A percentile compares a stretch with the other conserved stretches of the same genome.
phyloP scores from a whole-genome alignment of 1,140 invertebrate species.

The Drosophila bocki region DNA sequence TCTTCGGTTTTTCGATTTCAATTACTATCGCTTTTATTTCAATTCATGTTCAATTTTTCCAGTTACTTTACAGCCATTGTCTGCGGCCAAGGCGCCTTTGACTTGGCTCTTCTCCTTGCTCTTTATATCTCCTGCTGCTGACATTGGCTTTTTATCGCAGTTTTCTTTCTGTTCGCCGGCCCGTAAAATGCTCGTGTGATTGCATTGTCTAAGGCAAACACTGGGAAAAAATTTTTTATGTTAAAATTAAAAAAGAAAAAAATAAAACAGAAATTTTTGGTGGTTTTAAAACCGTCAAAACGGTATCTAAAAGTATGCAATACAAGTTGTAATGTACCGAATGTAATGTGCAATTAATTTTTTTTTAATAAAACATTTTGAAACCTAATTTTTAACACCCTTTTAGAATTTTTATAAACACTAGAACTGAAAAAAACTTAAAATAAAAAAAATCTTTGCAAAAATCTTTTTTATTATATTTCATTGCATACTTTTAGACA shows the following conservation, averaged over 20 bases:
- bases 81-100: conserved; percentile 33
- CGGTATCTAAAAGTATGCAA: neutral
- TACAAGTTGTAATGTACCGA: too few relatives aligned
- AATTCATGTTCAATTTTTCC: conserved; percentile 64
- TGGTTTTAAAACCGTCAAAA: too few relatives aligned
- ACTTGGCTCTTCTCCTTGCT: neutral
- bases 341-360: too few relatives aligned
- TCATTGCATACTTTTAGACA: neutral
- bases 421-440: too few relatives aligned
- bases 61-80: conserved; percentile 70
- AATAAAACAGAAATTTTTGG: too few relatives aligned
- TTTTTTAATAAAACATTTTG: too few relatives aligned
- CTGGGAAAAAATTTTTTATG: neutral
- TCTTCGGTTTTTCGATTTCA: conserved; percentile 53
- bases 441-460: too few relatives aligned
- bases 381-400: too few relatives aligned
- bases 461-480: neutral
- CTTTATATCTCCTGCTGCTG: conserved; percentile 24
- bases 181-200: conserved; percentile 57
- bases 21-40: conserved; percentile 65
- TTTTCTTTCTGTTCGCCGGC: conserved; percentile 34
- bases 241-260: neutral
- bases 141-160: conserved; percentile 48
- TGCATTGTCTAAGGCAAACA: conserved; percentile 52
- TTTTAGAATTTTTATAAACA: too few relatives aligned